A percentile compares a stretch with the other conserved stretches of the same genome.
These are phyloP conservation scores for Drosophila trapezifrons DNA, from an alignment of 1,140 invertebrate species.

Conservation along the genomic window DNA sequence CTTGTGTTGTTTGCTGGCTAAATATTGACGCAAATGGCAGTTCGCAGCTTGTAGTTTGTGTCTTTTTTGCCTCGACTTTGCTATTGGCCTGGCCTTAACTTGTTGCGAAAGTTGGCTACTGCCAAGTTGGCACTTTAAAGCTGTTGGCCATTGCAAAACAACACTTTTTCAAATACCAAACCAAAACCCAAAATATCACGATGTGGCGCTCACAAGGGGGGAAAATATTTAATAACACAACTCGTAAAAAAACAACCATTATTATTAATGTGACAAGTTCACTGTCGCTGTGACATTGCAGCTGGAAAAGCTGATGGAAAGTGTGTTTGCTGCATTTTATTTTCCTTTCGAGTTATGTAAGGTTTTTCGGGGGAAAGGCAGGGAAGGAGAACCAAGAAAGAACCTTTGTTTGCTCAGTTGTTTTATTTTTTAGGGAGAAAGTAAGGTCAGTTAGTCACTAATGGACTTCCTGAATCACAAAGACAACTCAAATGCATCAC, in stretches of 20 bases:
- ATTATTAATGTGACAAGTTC: slow-evolving; percentile 18
- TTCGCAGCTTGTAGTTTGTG: slow-evolving; percentile 29
- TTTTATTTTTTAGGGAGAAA: slow-evolving; percentile 24
- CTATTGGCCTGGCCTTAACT: slow-evolving; percentile 50
- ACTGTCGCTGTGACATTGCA: slow-evolving; percentile 21
- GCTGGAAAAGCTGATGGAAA: slow-evolving; percentile 10
- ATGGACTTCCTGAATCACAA: slow-evolving; percentile 39
- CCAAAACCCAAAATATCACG: slow-evolving; percentile 9
- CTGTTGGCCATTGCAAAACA: slow-evolving; percentile 55
- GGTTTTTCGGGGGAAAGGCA: neutral
- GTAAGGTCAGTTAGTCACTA: slow-evolving; percentile 42
- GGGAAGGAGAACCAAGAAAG: neutral
- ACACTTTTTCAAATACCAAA: slow-evolving; percentile 48
- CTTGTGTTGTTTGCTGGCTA: slow-evolving; percentile 8
- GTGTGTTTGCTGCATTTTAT: neutral
- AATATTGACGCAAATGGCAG: slow-evolving; percentile 44
- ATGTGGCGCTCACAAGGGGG: slow-evolving; percentile 36
- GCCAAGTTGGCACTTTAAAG: slow-evolving; percentile 60
- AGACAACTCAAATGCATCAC: slow-evolving; percentile 8
- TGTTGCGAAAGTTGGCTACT: slow-evolving; percentile 77
- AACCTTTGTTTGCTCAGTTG: slow-evolving; percentile 22
- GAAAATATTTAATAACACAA: slow-evolving; percentile 27
- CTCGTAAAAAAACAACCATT: slow-evolving; percentile 22
- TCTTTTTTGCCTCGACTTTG: slow-evolving; percentile 31
- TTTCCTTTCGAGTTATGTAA: slow-evolving; percentile 6